phyloP scores from a whole-genome alignment of 2,113 vertebrate species.

The Psephotus haematonotus region DNA sequence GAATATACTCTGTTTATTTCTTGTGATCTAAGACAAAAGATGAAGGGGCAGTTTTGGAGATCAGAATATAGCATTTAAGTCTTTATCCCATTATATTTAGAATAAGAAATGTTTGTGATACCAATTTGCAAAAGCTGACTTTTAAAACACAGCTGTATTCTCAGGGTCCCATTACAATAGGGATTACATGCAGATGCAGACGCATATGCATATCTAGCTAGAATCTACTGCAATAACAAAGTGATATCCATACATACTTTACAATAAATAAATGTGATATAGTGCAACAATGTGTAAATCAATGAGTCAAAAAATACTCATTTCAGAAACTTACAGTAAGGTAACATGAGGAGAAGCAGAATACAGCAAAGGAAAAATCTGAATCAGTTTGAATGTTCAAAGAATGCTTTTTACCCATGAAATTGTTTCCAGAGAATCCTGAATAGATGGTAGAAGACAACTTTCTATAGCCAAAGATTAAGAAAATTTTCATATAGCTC shows the following conservation, averaged over 20 bases:
- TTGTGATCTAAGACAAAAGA: background rate
- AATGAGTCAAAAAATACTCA: background rate
- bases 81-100: background rate
- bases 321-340: background rate
- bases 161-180: background rate
- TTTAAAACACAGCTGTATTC: background rate
- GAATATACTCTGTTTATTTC: background rate
- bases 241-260: background rate
- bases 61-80: background rate
- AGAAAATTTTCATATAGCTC: background rate
- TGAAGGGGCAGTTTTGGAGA: background rate
- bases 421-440: background rate
- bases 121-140: background rate
- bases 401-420: background rate
- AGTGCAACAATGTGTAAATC: background rate
- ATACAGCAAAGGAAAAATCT: background rate
- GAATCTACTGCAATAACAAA: background rate
- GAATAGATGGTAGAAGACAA: background rate
- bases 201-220: fast-evolving
- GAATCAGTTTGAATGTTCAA: background rate
- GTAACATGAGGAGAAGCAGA: background rate
- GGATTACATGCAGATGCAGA: background rate
- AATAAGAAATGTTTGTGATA: background rate
- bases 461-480: background rate
- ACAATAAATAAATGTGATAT: background rate